A percentile compares a stretch with the other conserved stretches of the same genome.
These are phyloP conservation scores for Tetragonula carbonaria DNA, from an alignment of 2,888 invertebrate species.

Conservation along the genomic window DNA sequence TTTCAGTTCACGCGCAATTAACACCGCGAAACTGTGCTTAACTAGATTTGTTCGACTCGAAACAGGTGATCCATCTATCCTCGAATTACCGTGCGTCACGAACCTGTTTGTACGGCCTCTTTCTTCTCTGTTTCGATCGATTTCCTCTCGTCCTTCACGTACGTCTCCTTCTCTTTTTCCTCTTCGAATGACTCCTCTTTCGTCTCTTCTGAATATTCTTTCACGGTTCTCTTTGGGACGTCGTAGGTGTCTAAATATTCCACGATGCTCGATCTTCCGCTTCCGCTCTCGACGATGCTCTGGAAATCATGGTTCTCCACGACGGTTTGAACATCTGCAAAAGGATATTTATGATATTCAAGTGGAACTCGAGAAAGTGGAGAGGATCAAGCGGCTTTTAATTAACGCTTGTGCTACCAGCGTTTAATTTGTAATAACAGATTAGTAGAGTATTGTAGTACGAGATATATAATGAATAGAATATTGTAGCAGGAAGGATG, in stretches of 20 bases:
- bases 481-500: not conserved
- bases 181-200: conserved; percentile 35
- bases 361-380: not conserved
- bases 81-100: conserved; percentile 52
- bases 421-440: not conserved
- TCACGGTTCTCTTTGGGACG: conserved; percentile 49
- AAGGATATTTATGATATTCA: not conserved
- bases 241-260: conserved; percentile 49
- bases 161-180: conserved; percentile 63
- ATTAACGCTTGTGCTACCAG: not conserved
- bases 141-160: conserved; percentile 55
- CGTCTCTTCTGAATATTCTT: conserved; percentile 47
- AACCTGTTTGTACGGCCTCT: conserved; percentile 72
- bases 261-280: conserved; percentile 36
- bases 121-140: conserved; percentile 45
- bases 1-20: conserved; percentile 14
- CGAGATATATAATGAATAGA: not conserved
- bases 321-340: conserved; percentile 53
- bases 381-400: not conserved
- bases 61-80: conserved; percentile 50
- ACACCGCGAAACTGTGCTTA: conserved; percentile 5
- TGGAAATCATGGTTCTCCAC: conserved; percentile 52
- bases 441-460: not conserved
- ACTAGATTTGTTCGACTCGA: conserved; percentile 17
- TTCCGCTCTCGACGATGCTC: conserved; percentile 39